Percentiles rank a stretch among this genome's conserved stretches.
Conservation (phyloP, 2,113 vertebrate genomes). For the Piaya cayana region DNA sequence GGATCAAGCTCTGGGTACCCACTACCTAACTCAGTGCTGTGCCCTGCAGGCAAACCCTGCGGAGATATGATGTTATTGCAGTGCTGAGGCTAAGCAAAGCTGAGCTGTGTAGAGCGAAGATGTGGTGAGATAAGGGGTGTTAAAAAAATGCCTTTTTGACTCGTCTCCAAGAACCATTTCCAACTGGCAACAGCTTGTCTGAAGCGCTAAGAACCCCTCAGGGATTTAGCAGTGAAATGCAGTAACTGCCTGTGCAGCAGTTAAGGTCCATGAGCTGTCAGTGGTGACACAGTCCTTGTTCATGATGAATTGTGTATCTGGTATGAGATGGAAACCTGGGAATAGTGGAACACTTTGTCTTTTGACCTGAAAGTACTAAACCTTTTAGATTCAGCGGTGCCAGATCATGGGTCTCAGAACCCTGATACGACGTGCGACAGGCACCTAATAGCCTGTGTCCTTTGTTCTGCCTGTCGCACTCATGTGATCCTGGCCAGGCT, state of each 20-base stretch:
- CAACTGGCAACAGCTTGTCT: background rate
- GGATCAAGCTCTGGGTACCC: background rate
- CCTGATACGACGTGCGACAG: accelerated
- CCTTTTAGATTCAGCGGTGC: background rate
- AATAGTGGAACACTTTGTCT: background rate
- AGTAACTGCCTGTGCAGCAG: accelerated
- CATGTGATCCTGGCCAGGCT: background rate
- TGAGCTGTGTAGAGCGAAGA: background rate
- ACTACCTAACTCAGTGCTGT: background rate
- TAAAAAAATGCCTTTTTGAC: background rate
- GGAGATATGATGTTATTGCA: background rate
- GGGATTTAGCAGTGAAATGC: background rate
- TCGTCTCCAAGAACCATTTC: background rate
- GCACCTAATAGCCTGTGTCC: background rate
- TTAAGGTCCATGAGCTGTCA: background rate
- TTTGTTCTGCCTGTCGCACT: background rate
- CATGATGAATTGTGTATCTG: background rate
- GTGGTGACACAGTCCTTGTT: background rate
- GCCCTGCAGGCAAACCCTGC: background rate
- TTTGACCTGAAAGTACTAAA: background rate
- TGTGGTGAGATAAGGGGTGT: background rate
- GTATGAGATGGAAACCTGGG: background rate
- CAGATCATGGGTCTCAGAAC: background rate
- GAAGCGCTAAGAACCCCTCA: background rate
- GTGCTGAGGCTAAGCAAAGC: background rate